Base-by-base conservation (phyloP, 1,140 invertebrate species). In the Euglossa dilemma region DNA sequence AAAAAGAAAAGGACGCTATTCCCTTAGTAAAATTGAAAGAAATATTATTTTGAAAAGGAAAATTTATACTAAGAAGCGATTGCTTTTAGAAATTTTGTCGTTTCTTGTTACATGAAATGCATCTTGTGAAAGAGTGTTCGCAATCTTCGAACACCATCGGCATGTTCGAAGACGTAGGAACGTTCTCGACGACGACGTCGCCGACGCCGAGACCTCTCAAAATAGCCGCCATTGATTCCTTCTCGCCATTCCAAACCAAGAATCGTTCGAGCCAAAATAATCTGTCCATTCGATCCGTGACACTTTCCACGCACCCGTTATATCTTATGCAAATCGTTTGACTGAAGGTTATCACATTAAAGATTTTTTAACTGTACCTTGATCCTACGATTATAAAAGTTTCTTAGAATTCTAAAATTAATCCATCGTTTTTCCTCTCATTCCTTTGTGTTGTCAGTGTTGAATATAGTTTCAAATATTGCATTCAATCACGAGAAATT, bases 191-290 rank as follows among this genome's bases (percentile, higher is more conserved):
- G 79, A 71, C 78, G 71, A 80, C 77, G 71, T 9, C 47, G 69
- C 12, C 45, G 76, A 63, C 69, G 76, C 43, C 28, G 28, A 61
- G 64, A 56, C 67, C 78, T 80, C 83, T 85, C 79, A 71, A 85
- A 85, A 85, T 85, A 85, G 83, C 79, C 71, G 71, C 79, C 83
- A 85, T 85, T 85, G 83, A 85, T 81, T 81, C 83, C n/a, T 59
- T 73, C 56, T 69, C 56, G 47, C 83, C 78, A 85, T 85, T 85
- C 83, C 83, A 82, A 64, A 74, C 23, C 56, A 50, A 85, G 71
- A 70, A 63, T 52, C 36, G 14, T 75, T 85, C 50, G 78, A 85
- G 70, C 71, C 36, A 63, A 52, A 81, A 85, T 67, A 81, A 70
- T 81, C 54, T 45, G 54, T 81, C 61, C 56, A 80, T 74, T 56